Evolutionary conservation across 2,797 vertebrate genomes (phyloP).

Genomic region (Picus viridis): DNA sequence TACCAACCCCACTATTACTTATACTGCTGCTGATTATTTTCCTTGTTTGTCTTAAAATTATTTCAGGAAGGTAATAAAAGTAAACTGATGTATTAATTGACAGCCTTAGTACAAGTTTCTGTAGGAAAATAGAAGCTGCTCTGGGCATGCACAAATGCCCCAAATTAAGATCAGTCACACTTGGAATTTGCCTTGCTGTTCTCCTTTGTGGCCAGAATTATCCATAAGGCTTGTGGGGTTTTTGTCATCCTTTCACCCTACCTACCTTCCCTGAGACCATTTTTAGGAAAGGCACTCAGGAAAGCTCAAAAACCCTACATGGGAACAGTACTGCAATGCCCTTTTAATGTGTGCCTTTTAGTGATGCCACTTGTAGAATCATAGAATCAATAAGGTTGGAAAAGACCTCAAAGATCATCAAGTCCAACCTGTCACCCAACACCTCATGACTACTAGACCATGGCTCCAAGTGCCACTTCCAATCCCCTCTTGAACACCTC

Average conservation of each 20-base stretch:
- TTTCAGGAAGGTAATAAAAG: not conserved
- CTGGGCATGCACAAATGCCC: not conserved
- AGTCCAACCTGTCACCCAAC: too few species aligned
- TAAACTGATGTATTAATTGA: not conserved
- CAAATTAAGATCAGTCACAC: not conserved
- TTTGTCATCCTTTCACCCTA: not conserved
- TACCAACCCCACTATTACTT: not conserved
- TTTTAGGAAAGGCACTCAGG: not conserved
- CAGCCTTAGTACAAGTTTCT: not conserved
- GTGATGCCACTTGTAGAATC: not conserved
- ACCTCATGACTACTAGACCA: too few species aligned
- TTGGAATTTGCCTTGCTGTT: not conserved
- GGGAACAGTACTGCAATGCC: not conserved
- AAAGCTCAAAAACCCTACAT: not conserved
- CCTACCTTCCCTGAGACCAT: not conserved
- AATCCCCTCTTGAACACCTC: too few species aligned
- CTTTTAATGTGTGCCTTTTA: not conserved
- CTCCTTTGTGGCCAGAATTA: not conserved
- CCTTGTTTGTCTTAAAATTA: conserved; percentile 2
- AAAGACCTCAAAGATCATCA: too few species aligned
- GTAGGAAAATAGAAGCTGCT: not conserved
- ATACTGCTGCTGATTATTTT: not conserved
- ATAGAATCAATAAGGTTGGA: too few species aligned
- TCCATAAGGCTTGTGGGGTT: not conserved
- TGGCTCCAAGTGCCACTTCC: too few species aligned